These are phyloP conservation scores for Coptodon rendalli DNA, from an alignment of 2,113 vertebrate genomes.

Conservation along the genomic window DNA sequence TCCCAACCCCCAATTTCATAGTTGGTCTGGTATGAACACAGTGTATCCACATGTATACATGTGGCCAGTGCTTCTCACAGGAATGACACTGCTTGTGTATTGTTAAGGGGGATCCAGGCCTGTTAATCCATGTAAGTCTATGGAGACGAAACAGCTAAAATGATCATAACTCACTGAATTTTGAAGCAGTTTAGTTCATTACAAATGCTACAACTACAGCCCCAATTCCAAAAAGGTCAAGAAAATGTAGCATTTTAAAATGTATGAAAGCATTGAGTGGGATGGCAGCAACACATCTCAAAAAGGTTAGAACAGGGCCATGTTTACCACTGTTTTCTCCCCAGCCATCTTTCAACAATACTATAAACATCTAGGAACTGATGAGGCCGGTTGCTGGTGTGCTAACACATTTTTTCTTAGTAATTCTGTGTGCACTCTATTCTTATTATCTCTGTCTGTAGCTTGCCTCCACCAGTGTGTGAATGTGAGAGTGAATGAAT, in stretches of 20 bases:
- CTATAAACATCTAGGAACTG: neutral
- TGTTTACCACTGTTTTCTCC: neutral
- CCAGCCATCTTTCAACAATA: neutral
- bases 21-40: neutral
- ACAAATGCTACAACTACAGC: neutral
- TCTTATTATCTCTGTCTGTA: too few relatives aligned
- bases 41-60: neutral
- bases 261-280: neutral
- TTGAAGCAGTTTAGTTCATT: neutral
- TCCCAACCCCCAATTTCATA: neutral
- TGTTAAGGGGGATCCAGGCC: neutral
- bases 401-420: too few relatives aligned
- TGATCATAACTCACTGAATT: neutral
- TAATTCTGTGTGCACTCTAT: too few relatives aligned
- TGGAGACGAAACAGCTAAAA: neutral
- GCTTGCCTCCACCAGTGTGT: too few relatives aligned
- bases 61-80: neutral
- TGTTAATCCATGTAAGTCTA: neutral
- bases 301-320: neutral
- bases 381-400: neutral
- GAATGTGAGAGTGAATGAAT: neutral
- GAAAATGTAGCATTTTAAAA: neutral
- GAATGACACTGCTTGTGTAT: neutral
- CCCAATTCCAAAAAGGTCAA: neutral
- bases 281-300: neutral